Evolutionary conservation across 2,113 vertebrate species (phyloP), one percentile per base, ranked within the genome.

Genomic region (human): DNA sequence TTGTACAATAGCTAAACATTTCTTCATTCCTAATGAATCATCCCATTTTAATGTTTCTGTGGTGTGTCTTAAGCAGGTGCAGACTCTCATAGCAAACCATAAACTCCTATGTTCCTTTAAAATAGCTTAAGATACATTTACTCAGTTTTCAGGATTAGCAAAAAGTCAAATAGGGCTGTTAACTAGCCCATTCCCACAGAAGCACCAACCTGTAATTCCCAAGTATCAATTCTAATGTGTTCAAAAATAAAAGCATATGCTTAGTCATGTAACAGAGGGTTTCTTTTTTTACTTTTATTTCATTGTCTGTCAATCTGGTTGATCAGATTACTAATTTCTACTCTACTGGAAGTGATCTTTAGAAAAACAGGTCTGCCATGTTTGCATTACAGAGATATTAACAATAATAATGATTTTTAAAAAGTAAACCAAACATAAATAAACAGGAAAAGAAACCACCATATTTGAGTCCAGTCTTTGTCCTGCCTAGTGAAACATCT

Each of bases 271-370:
- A 48, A 98, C 79, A 94, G 89, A 97, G 43, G 7, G 6, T 55
- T 92, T 97, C 97, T 88, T 96, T 95, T 96, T 70, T 94, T 1
- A 40, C 27, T 92, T 97, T 90, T 86, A 86, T 97, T 97, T 97
- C 96, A 96, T 93, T 97, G 92, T 97, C 96, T 98, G 95, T 92
- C 97, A 95, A 94, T 97, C 79, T 90, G 55, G 52, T 97, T 98
- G 94, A 97, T 98, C 96, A 98, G 96, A 98, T 98, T 97, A 98
- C 96, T 98, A 98, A 98, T 98, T 98, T 97, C 97, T 95, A 97
- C 95, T 83, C 84, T 95, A 50, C 95, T 97, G 95, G 92, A 98
- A 55, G 48, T 97, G 80, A 98, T 98, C 93, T 97, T 98, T 97
- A 98, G 96, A 98, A 98, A 98, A 97, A 98, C 97, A 96, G 98